Conservation (phyloP, 2,888 invertebrate genomes). For the Cheilosia impressa region DNA sequence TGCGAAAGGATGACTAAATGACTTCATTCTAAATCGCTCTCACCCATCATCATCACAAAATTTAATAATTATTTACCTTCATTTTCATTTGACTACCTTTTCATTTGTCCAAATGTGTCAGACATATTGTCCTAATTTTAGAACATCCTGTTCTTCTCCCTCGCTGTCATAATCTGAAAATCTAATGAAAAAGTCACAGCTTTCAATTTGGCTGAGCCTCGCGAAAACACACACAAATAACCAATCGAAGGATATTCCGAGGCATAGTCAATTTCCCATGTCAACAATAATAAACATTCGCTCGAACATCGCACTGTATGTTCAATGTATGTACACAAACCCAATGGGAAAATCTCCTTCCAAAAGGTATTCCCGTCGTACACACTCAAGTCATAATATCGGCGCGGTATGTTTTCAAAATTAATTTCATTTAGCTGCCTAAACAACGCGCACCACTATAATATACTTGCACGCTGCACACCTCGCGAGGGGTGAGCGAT, state of each 20-base stretch:
- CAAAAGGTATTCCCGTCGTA: slow-evolving; percentile 60
- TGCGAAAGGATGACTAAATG: too few species aligned
- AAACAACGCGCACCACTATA: slow-evolving; percentile 11
- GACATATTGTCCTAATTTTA: background rate
- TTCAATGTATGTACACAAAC: slow-evolving; percentile 27
- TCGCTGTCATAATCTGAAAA: slow-evolving; percentile 40
- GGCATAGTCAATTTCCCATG: slow-evolving; percentile 25
- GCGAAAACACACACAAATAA: slow-evolving; percentile 9
- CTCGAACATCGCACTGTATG: background rate
- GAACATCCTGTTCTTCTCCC: background rate
- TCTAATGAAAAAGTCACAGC: slow-evolving; percentile 67
- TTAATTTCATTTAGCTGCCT: slow-evolving; percentile 68
- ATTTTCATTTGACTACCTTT: background rate
- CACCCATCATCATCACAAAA: too few species aligned
- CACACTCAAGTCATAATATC: background rate
- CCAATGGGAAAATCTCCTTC: slow-evolving; percentile 66
- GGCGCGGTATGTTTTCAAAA: slow-evolving; percentile 64
- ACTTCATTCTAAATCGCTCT: too few species aligned
- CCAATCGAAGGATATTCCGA: slow-evolving; percentile 43
- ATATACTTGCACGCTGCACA: background rate
- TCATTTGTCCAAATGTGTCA: background rate
- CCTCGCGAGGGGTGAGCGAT: slow-evolving; percentile 57
- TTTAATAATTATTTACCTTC: background rate
- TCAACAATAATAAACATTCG: slow-evolving; percentile 42
- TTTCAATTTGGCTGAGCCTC: slow-evolving; percentile 59